Percentiles rank a stretch among this genome's conserved stretches.
phyloP scores from a whole-genome alignment of 2,113 vertebrate species.

The Dromiciops gliroides region DNA sequence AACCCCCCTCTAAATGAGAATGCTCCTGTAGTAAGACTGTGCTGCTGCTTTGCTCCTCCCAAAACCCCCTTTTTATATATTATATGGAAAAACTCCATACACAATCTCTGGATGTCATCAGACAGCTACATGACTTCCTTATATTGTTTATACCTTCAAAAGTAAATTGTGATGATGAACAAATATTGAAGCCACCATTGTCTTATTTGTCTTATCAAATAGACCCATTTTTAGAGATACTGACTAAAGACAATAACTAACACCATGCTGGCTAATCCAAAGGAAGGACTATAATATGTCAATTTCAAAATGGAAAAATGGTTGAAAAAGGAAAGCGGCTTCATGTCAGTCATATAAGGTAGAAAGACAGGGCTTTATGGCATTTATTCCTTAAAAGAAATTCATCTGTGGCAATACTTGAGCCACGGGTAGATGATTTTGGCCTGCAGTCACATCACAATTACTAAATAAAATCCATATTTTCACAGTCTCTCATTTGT shows the following conservation, averaged over 20 bases:
- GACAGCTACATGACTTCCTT: neutral
- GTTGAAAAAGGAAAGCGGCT: neutral
- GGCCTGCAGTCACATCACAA: neutral
- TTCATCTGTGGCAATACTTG: neutral
- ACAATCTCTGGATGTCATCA: neutral
- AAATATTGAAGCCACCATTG: neutral
- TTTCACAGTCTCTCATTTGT: conserved; percentile 4
- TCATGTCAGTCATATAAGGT: neutral
- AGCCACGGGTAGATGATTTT: neutral
- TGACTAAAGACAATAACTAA: neutral
- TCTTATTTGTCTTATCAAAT: neutral
- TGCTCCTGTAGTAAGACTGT: neutral
- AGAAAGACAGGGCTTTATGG: neutral
- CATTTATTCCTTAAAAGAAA: neutral
- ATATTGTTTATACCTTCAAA: neutral
- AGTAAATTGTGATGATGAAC: neutral
- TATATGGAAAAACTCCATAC: neutral
- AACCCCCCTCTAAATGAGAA: neutral
- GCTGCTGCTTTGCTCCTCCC: neutral
- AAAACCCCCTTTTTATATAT: neutral
- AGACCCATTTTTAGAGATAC: neutral
- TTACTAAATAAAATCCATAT: conserved; percentile 20
- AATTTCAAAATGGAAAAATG: neutral
- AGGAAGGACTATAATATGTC: neutral
- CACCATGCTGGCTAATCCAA: neutral